Conservation (phyloP, 2,797 vertebrate species). For the Odontamblyopus lacepedii region DNA sequence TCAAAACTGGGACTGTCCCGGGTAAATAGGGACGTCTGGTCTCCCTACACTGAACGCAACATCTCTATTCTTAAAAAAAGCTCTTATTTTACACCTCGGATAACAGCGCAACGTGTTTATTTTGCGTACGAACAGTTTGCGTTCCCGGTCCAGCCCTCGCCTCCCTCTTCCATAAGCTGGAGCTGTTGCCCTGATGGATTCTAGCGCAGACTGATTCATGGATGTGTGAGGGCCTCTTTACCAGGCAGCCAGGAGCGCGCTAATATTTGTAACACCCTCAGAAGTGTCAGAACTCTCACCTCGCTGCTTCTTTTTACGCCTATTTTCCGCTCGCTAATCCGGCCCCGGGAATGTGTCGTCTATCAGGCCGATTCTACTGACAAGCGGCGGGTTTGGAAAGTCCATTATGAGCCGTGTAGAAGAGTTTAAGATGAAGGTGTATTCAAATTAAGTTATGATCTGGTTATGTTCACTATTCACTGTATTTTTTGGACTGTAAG, state of each 20-base stretch:
- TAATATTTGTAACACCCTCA: constrained; percentile 61
- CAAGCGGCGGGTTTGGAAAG: not conserved
- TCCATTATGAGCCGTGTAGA: not conserved
- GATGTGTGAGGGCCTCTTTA: constrained; percentile 60
- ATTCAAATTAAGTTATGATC: not conserved
- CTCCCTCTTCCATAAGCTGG: constrained; percentile 15
- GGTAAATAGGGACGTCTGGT: too few relatives aligned
- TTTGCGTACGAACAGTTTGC: not conserved
- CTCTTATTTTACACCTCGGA: not conserved
- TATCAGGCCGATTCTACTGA: not conserved
- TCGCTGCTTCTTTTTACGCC: constrained; percentile 23
- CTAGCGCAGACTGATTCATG: constrained; percentile 51
- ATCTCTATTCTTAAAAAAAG: too few relatives aligned
- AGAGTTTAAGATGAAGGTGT: not conserved
- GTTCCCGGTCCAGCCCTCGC: not conserved
- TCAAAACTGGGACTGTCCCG: too few relatives aligned
- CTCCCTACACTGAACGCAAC: too few relatives aligned
- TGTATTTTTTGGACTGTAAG: too few relatives aligned
- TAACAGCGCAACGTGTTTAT: not conserved
- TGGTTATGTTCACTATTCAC: not conserved
- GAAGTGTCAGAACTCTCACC: constrained; percentile 65
- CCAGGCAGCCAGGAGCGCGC: constrained; percentile 51
- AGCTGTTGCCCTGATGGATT: constrained; percentile 6
- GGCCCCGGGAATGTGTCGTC: not conserved
- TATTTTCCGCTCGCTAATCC: not conserved